Evolutionary conservation across 2,888 invertebrate genomes (phyloP), one percentile per base, ranked within the genome.

Genomic region (Leucozona laternaria): DNA sequence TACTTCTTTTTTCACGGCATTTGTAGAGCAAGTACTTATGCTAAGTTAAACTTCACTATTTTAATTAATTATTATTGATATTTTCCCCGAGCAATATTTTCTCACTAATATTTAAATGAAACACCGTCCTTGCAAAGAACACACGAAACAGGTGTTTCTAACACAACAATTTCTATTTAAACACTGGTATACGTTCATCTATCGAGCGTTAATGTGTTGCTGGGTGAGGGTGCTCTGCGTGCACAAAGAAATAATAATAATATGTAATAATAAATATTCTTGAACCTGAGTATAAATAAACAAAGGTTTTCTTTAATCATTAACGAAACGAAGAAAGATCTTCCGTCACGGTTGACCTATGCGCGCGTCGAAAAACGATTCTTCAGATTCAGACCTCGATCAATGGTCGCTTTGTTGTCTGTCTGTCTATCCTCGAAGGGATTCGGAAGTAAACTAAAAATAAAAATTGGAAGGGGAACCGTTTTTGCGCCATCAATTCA

Each of bases 351-450:
- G 82, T 86, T 86, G 86, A 86, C 70, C 53, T 86, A 53, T 70
- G 86, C 78, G 57, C 57, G 81, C 73, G 64, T 13, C 48, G 70
- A 43, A 57, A 71, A 15, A 43, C 43, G 31, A 31, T 62, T 73
- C 34, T 53, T 45, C 31, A 31, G 31, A 31, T n/a, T 50, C 20
- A 71, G 50, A 53, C 57, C n/a, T 43, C 71, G 43, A 58, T 20
- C 50, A 84, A 76, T 60, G 58, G 55, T 53, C 79, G 57, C 20
- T 68, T 76, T 68, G 81, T 60, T 43, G 53, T 58, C 60, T 37
- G 91, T 90, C 92, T 91, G 90, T 90, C 92, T 91, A 90, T 90
- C 89, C 90, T 90, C 90, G 89, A 90, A 90, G 91, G 90, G 90
- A 90, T 90, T 89, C 91, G 89, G 90, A 92, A 91, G 90, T 91